These are phyloP conservation scores for Carabus problematicus DNA, from an alignment of 2,888 invertebrate species.

Conservation along the genomic window DNA sequence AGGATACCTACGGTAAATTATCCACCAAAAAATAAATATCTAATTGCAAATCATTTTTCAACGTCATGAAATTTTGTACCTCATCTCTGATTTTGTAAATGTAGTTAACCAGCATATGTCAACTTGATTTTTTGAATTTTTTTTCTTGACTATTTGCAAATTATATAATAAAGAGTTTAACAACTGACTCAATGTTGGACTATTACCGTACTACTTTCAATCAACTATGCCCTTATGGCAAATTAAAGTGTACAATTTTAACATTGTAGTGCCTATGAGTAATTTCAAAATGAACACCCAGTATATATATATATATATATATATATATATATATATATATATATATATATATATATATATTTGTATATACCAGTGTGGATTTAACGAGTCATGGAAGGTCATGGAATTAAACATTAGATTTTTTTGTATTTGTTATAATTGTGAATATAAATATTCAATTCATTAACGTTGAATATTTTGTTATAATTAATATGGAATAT, in stretches of 20 bases:
- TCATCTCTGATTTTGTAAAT: no score
- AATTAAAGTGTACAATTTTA: not conserved
- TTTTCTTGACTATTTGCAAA: no score
- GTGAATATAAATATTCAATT: not conserved
- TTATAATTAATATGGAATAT: constrained; percentile 5
- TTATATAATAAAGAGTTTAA: no score
- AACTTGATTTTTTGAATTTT: no score
- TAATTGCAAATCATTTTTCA: no score
- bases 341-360: not conserved
- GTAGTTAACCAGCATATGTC: no score
- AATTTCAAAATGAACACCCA: not conserved
- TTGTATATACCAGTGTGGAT: constrained; percentile 1
- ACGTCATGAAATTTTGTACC: no score
- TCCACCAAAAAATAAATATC: no score
- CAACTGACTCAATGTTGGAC: no score
- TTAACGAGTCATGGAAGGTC: not conserved
- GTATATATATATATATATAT: not conserved
- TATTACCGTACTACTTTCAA: no score
- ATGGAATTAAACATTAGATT: not conserved
- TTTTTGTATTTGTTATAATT: not conserved
- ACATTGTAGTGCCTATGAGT: not conserved
- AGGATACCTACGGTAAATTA: no score
- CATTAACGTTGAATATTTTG: constrained; percentile 3
- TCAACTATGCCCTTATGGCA: no score
- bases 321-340: not conserved